Evolutionary conservation across 2,888 invertebrate species (phyloP), one percentile per base, ranked within the genome.

Genomic region (Drosophila aldrichi): DNA sequence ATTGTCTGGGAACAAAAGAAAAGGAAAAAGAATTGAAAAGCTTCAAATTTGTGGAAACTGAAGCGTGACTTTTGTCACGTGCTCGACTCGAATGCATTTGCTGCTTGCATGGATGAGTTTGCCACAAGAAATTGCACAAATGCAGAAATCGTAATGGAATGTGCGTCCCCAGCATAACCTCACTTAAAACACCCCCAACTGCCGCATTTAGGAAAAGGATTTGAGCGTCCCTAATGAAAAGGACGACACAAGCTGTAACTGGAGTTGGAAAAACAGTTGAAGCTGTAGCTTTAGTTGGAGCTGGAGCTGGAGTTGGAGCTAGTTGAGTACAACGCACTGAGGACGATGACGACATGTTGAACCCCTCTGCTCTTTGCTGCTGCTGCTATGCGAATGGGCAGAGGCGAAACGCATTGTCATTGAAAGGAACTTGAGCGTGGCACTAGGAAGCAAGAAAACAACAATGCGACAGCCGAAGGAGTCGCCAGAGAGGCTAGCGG

Each of bases 341-440:
- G 73, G 49, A 68, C 60, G 68, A 63, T 74, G 73, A 70, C 74
- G 74, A 78, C 71, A 79, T 68, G 81, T 63, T 72, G 65, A 67
- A 22, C 1, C 25, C 40, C 54, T 38, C 38, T 22, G 12, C 25
- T 18, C 34, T 20, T 9, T 14, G 16, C 16, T 43, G 5, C 32
- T 32, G 40, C 36, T 18, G 12, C 22, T n/a, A 12, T 14, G 1
- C 51, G 70, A 82, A 79, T 74, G 77, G 71, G 58, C 69, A 66
- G 67, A 43, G 32, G 32, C 64, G 41, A 32, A 65, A 84, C 88
- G 86, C 84, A 88, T 86, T 84, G 84, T 84, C 84, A 84, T 84
- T 84, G 88, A 84, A 84, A 84, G 84, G 84, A 83, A 88, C 83
- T 83, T 83, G 83, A 83, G 81, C 68, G 68, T 61, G 62, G 43